Conservation (phyloP, 2,113 vertebrate species). For the Toxotes jaculatrix region DNA sequence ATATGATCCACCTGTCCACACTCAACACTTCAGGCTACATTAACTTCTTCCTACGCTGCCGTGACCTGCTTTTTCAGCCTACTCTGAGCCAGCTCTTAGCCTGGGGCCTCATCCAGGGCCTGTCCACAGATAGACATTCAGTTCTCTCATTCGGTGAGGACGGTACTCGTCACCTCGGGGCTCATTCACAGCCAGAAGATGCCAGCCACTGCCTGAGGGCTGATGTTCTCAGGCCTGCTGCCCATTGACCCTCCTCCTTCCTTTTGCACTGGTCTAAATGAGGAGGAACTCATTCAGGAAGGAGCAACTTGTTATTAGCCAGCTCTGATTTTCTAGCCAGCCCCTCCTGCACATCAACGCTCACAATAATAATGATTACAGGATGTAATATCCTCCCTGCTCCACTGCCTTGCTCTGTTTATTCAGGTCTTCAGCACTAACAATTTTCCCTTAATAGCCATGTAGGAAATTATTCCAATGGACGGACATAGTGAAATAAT, state of each 20-base stretch:
- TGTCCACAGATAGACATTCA: conserved; percentile 34
- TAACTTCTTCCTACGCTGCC: conserved; percentile 43
- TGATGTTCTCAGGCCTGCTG: conserved; percentile 35
- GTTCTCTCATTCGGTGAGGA: conserved; percentile 17
- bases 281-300: conserved; percentile 65
- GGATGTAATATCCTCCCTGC: conserved; percentile 78
- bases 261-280: conserved; percentile 54
- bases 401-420: conserved; percentile 63
- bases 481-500: conserved; percentile 50
- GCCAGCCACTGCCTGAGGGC: conserved; percentile 12
- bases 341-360: conserved; percentile 58
- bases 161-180: conserved; percentile 33
- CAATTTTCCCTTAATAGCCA: conserved; percentile 74
- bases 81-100: conserved; percentile 51
- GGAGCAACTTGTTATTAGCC: conserved; percentile 64
- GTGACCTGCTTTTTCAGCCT: conserved; percentile 54
- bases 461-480: conserved; percentile 72
- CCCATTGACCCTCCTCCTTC: conserved; percentile 6
- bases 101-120: conserved; percentile 51
- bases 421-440: conserved; percentile 64
- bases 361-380: conserved; percentile 81
- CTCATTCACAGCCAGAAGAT: conserved; percentile 34
- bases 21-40: conserved; percentile 49
- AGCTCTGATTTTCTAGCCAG: conserved; percentile 53
- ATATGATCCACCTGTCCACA: conserved; percentile 48